Evolutionary conservation across 64 coral and sea anemone species (phyloP).

Genomic region (Pachyseris speciosa): DNA sequence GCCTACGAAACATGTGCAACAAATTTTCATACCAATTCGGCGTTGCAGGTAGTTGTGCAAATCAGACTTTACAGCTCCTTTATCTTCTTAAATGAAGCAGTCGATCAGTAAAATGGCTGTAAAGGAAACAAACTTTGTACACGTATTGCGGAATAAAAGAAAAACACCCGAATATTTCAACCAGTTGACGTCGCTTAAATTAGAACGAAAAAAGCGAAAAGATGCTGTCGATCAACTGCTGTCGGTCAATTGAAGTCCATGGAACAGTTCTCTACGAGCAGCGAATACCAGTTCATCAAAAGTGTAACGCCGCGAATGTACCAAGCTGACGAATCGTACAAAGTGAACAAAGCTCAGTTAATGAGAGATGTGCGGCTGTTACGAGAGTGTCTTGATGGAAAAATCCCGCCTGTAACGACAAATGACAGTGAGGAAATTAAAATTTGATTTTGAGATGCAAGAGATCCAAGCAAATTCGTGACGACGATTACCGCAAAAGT

Average conservation of each 20-base stretch:
- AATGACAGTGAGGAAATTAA: conserved; percentile 30
- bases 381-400: conserved; percentile 2
- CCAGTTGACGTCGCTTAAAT: conserved; percentile 14
- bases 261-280: conserved; percentile 31
- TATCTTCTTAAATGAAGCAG: too few species aligned
- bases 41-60: too few species aligned
- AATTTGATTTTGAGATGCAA: conserved; percentile 39
- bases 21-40: too few species aligned
- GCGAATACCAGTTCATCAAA: conserved; percentile 49
- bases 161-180: conserved; percentile 42
- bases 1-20: too few species aligned
- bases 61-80: too few species aligned
- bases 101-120: too few species aligned
- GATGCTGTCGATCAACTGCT: neutral
- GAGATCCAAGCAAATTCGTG: conserved; percentile 9
- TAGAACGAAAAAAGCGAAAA: neutral
- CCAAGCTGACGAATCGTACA: neutral
- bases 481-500: neutral
- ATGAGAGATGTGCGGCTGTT: conserved; percentile 45
- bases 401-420: conserved; percentile 24
- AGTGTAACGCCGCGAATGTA: conserved; percentile 31
- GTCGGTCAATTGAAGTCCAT: conserved; percentile 5
- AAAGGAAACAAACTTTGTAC: too few species aligned
- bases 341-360: conserved; percentile 38
- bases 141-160: neutral